Base-by-base conservation (phyloP, 1,140 invertebrate genomes). In the Atta colombica region DNA sequence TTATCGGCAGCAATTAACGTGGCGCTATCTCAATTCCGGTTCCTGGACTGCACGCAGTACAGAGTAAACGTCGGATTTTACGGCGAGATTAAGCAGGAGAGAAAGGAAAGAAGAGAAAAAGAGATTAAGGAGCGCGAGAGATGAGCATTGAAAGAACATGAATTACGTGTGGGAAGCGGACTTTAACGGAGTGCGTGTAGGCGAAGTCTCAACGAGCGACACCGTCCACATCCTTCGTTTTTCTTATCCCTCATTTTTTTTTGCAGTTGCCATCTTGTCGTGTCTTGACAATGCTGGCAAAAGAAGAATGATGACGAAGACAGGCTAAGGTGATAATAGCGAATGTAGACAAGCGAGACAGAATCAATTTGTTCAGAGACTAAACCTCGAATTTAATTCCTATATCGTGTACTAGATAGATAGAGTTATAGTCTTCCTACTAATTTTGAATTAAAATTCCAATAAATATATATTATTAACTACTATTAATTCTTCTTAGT, bases 1-100 rank as follows among this genome's bases (percentile, higher is more conserved):
- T 88, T 81, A 87, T 80, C 75, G 68, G 31, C 68, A 53, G 75
- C 75, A 68, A 88, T 87, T 87, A 88, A 74, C 87, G 51, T 53
- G 60, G 82, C 51, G 66, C 66, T 72, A 88, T 88, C 87, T 89
- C 65, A 88, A 89, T 89, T 85, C 87, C 66, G 51, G 35, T 61
- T 60, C 71, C 55, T 53, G 35, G 39, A 12, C 25, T 8, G 31
- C 58, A 58, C 45, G 60, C 72, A 16, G 60, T 25, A 25, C 25
- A 66, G 58, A 86, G 63, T 75, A 80, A 80, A 49, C 77, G 81
- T 49, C 75, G 51, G 85, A 86, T 86, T 85, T 51, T 85, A 86
- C 53, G 25, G 53, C 16, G 82, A 65, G 63, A 85, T 77, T 78
- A 78, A 77, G 12, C 61, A 21, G 14, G 65, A 49, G 31, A 53